Conservation (phyloP, 2,797 vertebrate genomes). For the Sebastes itinus region DNA sequence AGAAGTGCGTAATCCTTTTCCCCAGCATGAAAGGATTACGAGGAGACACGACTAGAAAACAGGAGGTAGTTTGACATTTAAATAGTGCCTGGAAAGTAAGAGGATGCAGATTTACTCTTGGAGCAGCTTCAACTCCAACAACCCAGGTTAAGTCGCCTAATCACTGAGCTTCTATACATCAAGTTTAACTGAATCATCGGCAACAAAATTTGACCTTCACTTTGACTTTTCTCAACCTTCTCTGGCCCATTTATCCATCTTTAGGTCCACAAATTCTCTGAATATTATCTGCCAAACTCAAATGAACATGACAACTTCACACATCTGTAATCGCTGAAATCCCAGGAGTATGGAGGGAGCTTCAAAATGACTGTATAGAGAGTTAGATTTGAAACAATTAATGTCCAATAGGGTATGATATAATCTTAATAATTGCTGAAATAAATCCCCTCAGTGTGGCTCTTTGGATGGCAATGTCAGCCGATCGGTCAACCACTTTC, state of each 20-base stretch:
- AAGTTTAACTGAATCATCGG: neutral
- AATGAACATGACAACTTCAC: neutral
- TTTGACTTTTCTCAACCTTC: neutral
- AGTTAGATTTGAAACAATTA: neutral
- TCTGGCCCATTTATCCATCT: neutral
- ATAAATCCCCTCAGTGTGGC: neutral
- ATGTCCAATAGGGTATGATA: neutral
- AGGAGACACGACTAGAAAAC: conserved; percentile 18
- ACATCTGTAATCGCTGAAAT: neutral
- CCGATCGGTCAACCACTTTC: neutral
- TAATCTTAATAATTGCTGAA: neutral
- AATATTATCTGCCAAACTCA: neutral
- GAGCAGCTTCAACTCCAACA: neutral
- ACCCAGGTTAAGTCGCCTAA: neutral
- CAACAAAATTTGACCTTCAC: neutral
- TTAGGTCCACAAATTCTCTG: neutral
- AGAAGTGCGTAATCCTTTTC: conserved; percentile 33
- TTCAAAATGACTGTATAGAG: neutral
- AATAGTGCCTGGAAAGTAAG: conserved; percentile 21
- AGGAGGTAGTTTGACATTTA: conserved; percentile 43
- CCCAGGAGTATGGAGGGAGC: neutral
- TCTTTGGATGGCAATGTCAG: neutral
- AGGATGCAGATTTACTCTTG: conserved; percentile 14
- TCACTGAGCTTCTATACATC: neutral
- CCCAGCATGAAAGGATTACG: conserved; percentile 28